Conservation (phyloP, 2,797 vertebrate species). For the Pseudochromis fuscus region DNA sequence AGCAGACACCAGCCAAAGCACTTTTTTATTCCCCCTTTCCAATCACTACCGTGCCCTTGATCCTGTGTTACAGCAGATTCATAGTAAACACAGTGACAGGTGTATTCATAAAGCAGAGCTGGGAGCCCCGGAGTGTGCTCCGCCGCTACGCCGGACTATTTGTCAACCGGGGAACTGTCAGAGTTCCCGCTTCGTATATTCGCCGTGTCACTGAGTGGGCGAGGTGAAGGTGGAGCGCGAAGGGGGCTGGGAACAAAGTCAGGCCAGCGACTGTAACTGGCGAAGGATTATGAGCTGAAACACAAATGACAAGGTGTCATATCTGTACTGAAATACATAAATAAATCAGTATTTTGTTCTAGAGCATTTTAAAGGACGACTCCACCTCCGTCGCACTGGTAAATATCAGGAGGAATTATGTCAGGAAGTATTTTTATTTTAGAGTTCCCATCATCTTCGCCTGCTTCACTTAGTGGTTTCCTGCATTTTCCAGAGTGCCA, state of each 20-base stretch:
- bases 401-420: not conserved
- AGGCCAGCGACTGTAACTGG: constrained; percentile 5
- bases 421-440: constrained; percentile 5
- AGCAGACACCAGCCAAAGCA: constrained; percentile 51
- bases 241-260: constrained; percentile 34
- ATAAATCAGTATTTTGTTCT: constrained; percentile 4
- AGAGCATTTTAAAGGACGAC: not conserved
- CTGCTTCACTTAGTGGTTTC: not conserved
- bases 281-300: constrained; percentile 6
- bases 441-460: not conserved
- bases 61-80: constrained; percentile 76
- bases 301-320: constrained; percentile 5
- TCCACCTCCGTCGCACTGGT: not conserved
- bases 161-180: constrained; percentile 76
- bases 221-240: constrained; percentile 32
- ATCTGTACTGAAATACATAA: not conserved
- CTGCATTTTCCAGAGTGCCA: constrained; percentile 4
- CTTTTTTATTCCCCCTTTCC: constrained; percentile 63
- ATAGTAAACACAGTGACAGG: constrained; percentile 80
- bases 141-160: constrained; percentile 62
- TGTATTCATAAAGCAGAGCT: constrained; percentile 77
- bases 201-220: constrained; percentile 34
- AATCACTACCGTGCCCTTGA: constrained; percentile 77
- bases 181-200: constrained; percentile 42
- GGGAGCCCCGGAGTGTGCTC: constrained; percentile 63